Percentiles rank a stretch among this genome's conserved stretches.
These are phyloP conservation scores for Hypsibius dujardini DNA, from an alignment of 1,140 invertebrate species.

Conservation along the genomic window DNA sequence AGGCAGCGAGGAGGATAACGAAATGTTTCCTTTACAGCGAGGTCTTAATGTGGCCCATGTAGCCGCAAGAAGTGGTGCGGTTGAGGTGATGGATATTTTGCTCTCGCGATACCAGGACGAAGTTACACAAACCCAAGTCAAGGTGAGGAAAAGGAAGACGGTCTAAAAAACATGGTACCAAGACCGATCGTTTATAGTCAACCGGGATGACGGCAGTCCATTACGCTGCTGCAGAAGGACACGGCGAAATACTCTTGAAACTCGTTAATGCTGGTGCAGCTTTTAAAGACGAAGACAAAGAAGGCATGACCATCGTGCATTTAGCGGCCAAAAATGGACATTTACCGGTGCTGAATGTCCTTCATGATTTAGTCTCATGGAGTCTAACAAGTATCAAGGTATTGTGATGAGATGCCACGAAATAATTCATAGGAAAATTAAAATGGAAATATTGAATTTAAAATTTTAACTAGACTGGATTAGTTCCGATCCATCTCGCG, in stretches of 20 bases:
- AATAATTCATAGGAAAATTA: background rate
- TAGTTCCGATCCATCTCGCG: slow-evolving; percentile 41
- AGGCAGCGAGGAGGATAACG: too few relatives aligned
- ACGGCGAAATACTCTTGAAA: slow-evolving; percentile 76
- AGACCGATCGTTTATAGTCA: slow-evolving; percentile 40
- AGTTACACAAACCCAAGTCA: background rate
- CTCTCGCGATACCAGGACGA: background rate
- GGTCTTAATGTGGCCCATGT: slow-evolving; percentile 57
- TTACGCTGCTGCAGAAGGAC: slow-evolving; percentile 86
- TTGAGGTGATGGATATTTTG: slow-evolving; percentile 61
- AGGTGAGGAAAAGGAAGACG: background rate
- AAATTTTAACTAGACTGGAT: background rate
- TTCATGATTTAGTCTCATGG: slow-evolving; percentile 48
- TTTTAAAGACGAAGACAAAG: slow-evolving; percentile 83
- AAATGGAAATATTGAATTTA: background rate
- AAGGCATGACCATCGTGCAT: slow-evolving; percentile 31
- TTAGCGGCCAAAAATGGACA: slow-evolving; percentile 88
- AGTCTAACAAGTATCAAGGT: slow-evolving; percentile 74
- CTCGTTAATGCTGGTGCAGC: slow-evolving; percentile 81
- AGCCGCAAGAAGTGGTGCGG: slow-evolving; percentile 90
- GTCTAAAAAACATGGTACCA: background rate
- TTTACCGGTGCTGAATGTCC: slow-evolving; percentile 72
- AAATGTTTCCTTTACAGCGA: background rate
- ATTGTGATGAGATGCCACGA: background rate
- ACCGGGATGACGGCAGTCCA: slow-evolving; percentile 90